A percentile compares a stretch with the other conserved stretches of the same genome.
phyloP scores from a whole-genome alignment of 37 sponge, comb jelly and placozoan species.

The Halichondria panicea region DNA sequence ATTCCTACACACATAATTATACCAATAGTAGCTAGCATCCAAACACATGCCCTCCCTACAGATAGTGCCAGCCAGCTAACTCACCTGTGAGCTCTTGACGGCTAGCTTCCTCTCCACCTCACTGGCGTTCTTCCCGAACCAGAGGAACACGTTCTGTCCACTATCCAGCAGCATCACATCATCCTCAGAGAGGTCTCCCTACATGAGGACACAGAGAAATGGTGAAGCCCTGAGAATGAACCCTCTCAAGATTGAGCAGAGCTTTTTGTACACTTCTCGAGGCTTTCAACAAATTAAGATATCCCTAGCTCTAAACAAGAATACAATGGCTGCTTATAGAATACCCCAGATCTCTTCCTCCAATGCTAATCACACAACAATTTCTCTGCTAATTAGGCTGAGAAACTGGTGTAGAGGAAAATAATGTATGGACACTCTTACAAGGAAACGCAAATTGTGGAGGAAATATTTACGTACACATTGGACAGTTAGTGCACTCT shows the following conservation, averaged over 20 bases:
- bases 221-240: no score
- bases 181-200: slow-evolving; percentile 91
- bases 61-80: not conserved
- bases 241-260: no score
- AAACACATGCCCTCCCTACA: not conserved
- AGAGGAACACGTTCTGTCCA: slow-evolving; percentile 88
- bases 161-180: slow-evolving; percentile 97
- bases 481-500: no score
- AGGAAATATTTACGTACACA: no score
- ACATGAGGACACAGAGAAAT: not conserved
- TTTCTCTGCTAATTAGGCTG: not conserved
- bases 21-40: no score
- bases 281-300: no score
- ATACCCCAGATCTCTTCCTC: not conserved
- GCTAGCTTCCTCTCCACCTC: slow-evolving; percentile 94
- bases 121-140: slow-evolving; percentile 86
- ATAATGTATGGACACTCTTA: no score
- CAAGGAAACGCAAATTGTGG: no score
- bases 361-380: not conserved
- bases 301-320: not conserved
- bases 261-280: no score
- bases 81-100: slow-evolving; percentile 90
- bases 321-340: not conserved
- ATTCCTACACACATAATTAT: no score
- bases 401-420: not conserved